These are phyloP conservation scores for Heliothis peltigera DNA, from an alignment of 2,888 invertebrate species.

Conservation along the genomic window DNA sequence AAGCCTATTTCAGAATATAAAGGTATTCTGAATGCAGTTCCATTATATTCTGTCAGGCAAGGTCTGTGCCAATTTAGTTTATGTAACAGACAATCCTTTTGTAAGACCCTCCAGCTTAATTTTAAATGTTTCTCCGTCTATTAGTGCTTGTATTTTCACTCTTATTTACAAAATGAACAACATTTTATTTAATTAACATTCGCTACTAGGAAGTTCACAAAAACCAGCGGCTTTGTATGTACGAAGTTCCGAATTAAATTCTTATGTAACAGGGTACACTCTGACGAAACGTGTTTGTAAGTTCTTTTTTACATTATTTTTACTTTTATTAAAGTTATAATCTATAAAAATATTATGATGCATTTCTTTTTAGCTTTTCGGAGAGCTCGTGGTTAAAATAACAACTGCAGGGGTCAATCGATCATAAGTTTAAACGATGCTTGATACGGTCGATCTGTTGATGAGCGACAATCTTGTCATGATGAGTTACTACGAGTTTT, in stretches of 20 bases:
- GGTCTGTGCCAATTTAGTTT: background rate
- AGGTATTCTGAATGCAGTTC: background rate
- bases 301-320: too few species aligned
- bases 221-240: background rate
- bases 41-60: background rate
- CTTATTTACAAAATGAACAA: conserved; percentile 7
- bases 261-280: background rate
- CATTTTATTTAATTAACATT: conserved; percentile 9
- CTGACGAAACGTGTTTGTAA: too few species aligned
- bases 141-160: conserved; percentile 9
- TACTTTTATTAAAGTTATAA: too few species aligned
- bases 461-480: too few species aligned
- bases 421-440: too few species aligned
- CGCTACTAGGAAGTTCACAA: background rate
- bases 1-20: background rate
- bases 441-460: too few species aligned
- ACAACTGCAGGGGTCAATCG: too few species aligned
- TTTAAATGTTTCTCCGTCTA: background rate
- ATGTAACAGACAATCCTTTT: background rate
- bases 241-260: background rate
- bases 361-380: too few species aligned
- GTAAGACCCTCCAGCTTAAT: background rate
- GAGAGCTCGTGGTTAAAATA: too few species aligned
- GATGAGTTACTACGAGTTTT: too few species aligned
- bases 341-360: too few species aligned